Conservation (phyloP, 2,797 vertebrate genomes). For the Coreius guichenoti region DNA sequence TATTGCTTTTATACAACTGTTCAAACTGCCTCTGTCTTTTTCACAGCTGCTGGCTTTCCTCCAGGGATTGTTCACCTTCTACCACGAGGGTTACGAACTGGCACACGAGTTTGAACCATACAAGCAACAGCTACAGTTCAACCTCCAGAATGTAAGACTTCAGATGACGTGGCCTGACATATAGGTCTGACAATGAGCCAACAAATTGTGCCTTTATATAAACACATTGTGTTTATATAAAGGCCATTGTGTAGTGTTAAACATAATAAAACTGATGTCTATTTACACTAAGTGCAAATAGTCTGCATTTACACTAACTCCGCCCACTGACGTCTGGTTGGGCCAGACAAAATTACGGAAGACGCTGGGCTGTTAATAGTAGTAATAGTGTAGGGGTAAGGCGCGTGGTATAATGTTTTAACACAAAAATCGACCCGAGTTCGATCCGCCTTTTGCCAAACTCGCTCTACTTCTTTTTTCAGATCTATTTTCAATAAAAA, state of each 20-base stretch:
- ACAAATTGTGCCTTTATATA: no score
- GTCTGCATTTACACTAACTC: no score
- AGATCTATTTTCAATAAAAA: no score
- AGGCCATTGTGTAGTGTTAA: background rate
- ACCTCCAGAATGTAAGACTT: constrained; percentile 92
- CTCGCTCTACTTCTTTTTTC: no score
- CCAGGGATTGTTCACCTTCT: constrained; percentile 97
- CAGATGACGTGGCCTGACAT: background rate
- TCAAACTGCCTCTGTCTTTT: constrained; percentile 44
- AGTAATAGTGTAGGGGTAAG: no score
- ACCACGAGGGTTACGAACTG: constrained; percentile 97
- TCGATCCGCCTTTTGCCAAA: no score
- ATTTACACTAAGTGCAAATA: no score
- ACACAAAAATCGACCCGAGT: no score
- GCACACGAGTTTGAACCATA: constrained; percentile 96
- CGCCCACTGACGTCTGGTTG: no score
- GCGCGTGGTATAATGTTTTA: no score
- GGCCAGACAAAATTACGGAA: no score
- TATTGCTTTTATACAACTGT: background rate
- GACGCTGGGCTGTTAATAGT: no score
- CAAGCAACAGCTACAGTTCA: constrained; percentile 97
- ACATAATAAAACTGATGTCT: background rate
- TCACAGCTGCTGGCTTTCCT: constrained; percentile 95
- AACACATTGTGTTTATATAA: background rate
- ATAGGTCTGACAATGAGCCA: background rate